Percentiles rank a stretch among this genome's conserved stretches.
These are phyloP conservation scores for Drosophila dives DNA, from an alignment of 2,888 invertebrate species.

Conservation along the genomic window DNA sequence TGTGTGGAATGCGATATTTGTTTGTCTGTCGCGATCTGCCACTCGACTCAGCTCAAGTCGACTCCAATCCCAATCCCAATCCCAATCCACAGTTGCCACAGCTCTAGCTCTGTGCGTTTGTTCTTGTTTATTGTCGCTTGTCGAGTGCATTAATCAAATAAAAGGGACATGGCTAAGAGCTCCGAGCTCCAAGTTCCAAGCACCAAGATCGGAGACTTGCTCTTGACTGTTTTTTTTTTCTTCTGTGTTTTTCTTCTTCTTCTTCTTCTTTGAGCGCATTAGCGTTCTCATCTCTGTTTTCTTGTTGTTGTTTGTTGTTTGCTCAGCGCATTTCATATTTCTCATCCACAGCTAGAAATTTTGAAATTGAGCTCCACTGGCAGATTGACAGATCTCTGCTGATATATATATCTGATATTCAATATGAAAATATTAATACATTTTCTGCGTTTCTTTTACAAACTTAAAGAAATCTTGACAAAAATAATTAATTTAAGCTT, in stretches of 20 bases:
- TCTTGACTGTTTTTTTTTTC: slow-evolving; percentile 9
- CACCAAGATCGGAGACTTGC: not conserved
- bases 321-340: slow-evolving; percentile 58
- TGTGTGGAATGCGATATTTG: slow-evolving; percentile 69
- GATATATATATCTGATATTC: not conserved
- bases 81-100: slow-evolving; percentile 21
- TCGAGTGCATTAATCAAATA: slow-evolving; percentile 81
- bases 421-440: not conserved
- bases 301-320: slow-evolving; percentile 27
- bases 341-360: not conserved
- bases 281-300: slow-evolving; percentile 60
- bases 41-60: slow-evolving; percentile 10
- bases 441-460: not conserved
- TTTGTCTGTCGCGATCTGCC: slow-evolving; percentile 55
- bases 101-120: slow-evolving; percentile 37
- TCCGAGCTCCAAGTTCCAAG: not conserved
- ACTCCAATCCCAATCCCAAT: not conserved
- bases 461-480: not conserved
- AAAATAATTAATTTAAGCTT: not conserved
- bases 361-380: not conserved
- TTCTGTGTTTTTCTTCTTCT: not conserved
- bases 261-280: slow-evolving; percentile 52
- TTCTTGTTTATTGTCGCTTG: slow-evolving; percentile 79
- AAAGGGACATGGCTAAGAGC: slow-evolving; percentile 28
- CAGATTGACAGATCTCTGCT: too few species aligned